Evolutionary conservation across 2,888 invertebrate species (phyloP).

Genomic region (Watsonalla cultraria): DNA sequence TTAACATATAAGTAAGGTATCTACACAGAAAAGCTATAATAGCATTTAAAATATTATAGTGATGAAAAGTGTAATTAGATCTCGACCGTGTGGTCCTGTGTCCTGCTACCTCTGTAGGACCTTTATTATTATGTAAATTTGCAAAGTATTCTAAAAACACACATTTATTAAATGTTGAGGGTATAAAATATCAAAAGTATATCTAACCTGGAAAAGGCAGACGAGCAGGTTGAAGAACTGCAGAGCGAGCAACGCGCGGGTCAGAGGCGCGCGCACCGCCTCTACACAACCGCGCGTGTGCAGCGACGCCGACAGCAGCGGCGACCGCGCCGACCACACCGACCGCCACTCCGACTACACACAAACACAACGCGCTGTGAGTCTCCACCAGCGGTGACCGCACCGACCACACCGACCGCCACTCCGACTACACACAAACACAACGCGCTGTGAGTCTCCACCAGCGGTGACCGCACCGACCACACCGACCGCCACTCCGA

Average conservation of each 20-base stretch:
- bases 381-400: constrained; percentile 38
- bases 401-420: constrained; percentile 39
- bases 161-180: no score
- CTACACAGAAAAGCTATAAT: no score
- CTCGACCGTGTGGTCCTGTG: no score
- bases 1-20: no score
- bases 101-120: no score
- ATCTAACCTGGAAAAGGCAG: constrained; percentile 49
- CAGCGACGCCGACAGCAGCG: constrained; percentile 50
- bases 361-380: neutral
- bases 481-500: constrained; percentile 42
- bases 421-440: constrained; percentile 29
- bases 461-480: constrained; percentile 36
- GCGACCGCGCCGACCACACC: constrained; percentile 37
- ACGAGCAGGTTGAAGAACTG: constrained; percentile 50
- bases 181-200: neutral
- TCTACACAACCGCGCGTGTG: constrained; percentile 63
- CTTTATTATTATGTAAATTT: no score
- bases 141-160: no score
- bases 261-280: constrained; percentile 57
- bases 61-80: no score
- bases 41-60: no score
- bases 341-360: constrained; percentile 39
- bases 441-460: no score
- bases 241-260: constrained; percentile 48